phyloP scores from a whole-genome alignment of 2,797 vertebrate species.

The Pyrrhura leucotis region DNA sequence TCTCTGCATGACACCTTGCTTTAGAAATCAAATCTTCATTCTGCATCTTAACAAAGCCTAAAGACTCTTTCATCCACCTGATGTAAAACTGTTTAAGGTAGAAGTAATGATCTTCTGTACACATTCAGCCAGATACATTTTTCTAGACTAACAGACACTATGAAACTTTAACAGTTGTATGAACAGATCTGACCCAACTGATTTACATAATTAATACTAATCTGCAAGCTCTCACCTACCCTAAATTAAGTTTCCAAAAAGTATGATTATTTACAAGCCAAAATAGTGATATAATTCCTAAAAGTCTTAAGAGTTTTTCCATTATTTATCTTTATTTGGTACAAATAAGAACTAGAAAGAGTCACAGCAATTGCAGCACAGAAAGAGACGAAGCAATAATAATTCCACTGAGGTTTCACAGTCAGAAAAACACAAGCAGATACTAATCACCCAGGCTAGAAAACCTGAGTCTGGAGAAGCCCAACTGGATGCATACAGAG shows the following conservation, averaged over 20 bases:
- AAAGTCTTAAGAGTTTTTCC: background rate
- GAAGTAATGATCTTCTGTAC: background rate
- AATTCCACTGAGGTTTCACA: background rate
- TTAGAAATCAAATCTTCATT: slow-evolving; percentile 20
- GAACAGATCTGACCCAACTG: background rate
- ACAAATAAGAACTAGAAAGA: background rate
- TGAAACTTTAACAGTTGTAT: background rate
- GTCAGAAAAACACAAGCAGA: background rate
- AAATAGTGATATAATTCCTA: background rate
- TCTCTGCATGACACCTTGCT: background rate
- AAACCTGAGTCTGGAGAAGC: background rate
- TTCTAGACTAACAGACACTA: background rate
- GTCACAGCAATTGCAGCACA: background rate
- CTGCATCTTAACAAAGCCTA: background rate
- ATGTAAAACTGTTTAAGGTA: background rate
- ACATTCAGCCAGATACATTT: background rate
- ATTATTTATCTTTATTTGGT: background rate
- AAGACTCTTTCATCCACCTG: background rate
- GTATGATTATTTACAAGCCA: background rate
- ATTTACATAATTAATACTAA: background rate
- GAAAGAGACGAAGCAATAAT: background rate
- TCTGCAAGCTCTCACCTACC: background rate
- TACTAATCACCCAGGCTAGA: background rate
- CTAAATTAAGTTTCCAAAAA: background rate
- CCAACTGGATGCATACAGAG: background rate